Evolutionary conservation across 1,140 invertebrate species (phyloP).

Genomic region (Tenebrio molitor): DNA sequence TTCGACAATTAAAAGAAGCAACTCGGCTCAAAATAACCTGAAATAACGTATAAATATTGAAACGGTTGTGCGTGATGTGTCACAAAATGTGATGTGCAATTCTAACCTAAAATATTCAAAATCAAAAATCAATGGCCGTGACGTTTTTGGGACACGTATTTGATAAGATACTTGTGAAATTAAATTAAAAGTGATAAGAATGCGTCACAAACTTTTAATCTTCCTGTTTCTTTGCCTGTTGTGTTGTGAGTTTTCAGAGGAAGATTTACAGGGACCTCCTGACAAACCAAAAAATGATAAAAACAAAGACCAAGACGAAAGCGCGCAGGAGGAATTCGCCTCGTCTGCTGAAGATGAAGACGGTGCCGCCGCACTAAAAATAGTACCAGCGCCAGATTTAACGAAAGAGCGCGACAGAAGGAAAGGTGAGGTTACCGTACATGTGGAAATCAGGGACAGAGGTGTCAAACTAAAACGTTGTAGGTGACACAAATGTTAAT

Average conservation of each 20-base stretch:
- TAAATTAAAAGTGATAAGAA: conserved; percentile 50
- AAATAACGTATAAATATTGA: no score
- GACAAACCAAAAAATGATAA: conserved; percentile 32
- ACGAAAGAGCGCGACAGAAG: conserved; percentile 57
- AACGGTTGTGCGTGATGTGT: not conserved
- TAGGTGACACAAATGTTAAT: conserved; percentile 33
- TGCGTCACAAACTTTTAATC: conserved; percentile 52
- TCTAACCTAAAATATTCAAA: conserved; percentile 15
- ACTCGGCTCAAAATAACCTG: no score
- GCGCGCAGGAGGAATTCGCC: conserved; percentile 47
- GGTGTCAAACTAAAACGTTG: conserved; percentile 26
- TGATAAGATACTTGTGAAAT: conserved; percentile 54
- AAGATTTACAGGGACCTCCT: conserved; percentile 55
- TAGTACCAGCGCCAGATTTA: conserved; percentile 64
- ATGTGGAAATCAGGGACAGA: conserved; percentile 28
- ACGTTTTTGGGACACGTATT: conserved; percentile 59
- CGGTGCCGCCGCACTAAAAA: conserved; percentile 60
- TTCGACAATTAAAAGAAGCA: no score
- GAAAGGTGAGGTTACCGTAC: conserved; percentile 51
- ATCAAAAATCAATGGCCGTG: conserved; percentile 49
- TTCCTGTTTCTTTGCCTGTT: conserved; percentile 48
- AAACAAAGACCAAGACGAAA: conserved; percentile 40
- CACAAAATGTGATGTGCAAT: conserved; percentile 10
- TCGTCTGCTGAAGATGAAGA: conserved; percentile 54
- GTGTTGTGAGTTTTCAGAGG: conserved; percentile 61